A percentile compares a stretch with the other conserved stretches of the same genome.
Conservation (phyloP, 2,888 invertebrate species). For the Aethes cnicana region DNA sequence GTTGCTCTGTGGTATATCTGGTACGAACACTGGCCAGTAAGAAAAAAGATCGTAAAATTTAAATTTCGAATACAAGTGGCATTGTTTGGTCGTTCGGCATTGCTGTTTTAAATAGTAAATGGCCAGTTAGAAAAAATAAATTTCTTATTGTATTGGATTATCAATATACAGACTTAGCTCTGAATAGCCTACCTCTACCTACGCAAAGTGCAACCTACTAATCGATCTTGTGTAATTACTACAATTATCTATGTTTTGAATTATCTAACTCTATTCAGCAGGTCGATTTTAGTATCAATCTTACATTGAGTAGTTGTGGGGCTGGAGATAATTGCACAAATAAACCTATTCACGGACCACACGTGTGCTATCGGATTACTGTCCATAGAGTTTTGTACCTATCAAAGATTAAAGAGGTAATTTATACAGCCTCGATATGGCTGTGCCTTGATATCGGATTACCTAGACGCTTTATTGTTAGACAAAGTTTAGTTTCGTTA, state of each 20-base stretch:
- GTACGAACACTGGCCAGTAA: slow-evolving; percentile 5
- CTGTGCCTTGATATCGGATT: slow-evolving; percentile 15
- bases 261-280: no score
- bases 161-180: no score
- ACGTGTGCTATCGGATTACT: slow-evolving; percentile 33
- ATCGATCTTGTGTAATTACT: no score
- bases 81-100: no score
- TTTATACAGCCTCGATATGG: slow-evolving; percentile 21
- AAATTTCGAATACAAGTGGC: no score
- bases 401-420: slow-evolving; percentile 30
- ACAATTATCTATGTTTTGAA: no score
- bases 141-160: no score
- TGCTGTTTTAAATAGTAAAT: background rate
- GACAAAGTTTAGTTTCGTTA: slow-evolving; percentile 1
- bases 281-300: background rate
- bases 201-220: no score
- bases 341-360: slow-evolving; percentile 31
- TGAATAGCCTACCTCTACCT: no score
- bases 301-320: background rate
- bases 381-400: slow-evolving; percentile 23
- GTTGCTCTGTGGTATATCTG: slow-evolving; percentile 11
- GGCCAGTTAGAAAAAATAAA: no score
- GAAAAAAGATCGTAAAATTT: background rate
- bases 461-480: slow-evolving; percentile 20
- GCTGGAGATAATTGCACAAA: slow-evolving; percentile 26